Evolutionary conservation across 1,140 invertebrate species (phyloP), one percentile per base, ranked within the genome.

Genomic region (Chlorops oryzae): DNA sequence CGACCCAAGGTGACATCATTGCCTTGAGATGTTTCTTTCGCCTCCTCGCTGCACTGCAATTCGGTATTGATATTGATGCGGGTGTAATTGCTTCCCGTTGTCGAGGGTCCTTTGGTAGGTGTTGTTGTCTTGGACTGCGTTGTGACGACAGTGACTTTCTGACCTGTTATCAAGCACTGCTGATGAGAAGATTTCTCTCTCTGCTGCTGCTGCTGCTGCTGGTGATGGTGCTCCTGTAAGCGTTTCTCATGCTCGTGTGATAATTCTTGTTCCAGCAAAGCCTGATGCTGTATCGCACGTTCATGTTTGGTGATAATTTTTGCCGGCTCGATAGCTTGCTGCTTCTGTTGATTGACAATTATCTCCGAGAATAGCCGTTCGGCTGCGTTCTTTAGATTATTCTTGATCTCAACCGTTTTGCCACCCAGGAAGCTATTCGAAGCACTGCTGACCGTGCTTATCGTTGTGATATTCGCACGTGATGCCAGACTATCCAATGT

Each of bases 321-420:
- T 5, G 60, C 17, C 43, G 39, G 27, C 10, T 53, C 37, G 3
- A 13, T 55, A 21, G 9, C 54, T 38, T 52, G 46, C 38, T 65
- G 61, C 39, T 65, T 63, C 32, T 70, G 62, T 49, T 68, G 67
- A 46, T 62, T 71, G 5, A 70, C 59, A 38, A 65, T 67, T 12
- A 71, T 71, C 47, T 71, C 68, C n/a, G 67, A 69, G 43, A 71
- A 70, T 10, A 71, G 52, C 35, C 68, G 65, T 52, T 71, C 68
- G 1, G 68, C 68, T 13, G 68, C 68, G 47, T 70, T 71, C 40
- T 68, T 71, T 0, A 71, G 18, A 50, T 71, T 71, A 44, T 71
- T 71, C 53, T 70, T 67, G 10, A 70, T 54, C 49, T 71, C 68
- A 23, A 66, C 59, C 0, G 69, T 68, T 13, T 64, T 62, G 3